Conservation (phyloP, 1,140 invertebrate genomes). For the Condylostylus longicornis region DNA sequence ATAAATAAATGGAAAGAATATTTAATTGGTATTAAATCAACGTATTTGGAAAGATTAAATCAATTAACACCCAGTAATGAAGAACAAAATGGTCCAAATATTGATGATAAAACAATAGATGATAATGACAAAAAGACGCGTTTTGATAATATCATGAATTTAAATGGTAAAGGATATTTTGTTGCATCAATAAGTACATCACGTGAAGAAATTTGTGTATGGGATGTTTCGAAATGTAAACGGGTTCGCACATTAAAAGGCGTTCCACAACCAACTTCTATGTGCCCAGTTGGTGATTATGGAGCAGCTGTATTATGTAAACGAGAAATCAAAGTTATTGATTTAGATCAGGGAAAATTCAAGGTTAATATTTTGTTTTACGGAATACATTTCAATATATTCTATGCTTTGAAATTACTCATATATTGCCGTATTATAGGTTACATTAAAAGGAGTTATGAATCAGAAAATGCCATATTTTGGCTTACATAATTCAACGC, state of each 20-base stretch:
- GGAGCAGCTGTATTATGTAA: slow-evolving; percentile 65
- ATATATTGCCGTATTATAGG: too few species aligned
- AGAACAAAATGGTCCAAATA: slow-evolving; percentile 1
- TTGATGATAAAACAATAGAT: slow-evolving; percentile 9
- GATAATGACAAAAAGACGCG: slow-evolving; percentile 12
- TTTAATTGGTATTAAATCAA: slow-evolving; percentile 23
- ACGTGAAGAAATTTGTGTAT: slow-evolving; percentile 61
- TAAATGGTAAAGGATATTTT: slow-evolving; percentile 36
- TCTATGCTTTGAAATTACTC: background rate
- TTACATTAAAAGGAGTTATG: slow-evolving; percentile 68
- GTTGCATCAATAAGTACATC: slow-evolving; percentile 57
- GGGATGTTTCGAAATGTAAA: slow-evolving; percentile 50
- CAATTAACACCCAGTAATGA: slow-evolving; percentile 14
- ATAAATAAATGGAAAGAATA: slow-evolving; percentile 23
- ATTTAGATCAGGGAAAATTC: slow-evolving; percentile 52
- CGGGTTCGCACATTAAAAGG: slow-evolving; percentile 50
- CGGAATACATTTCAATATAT: background rate
- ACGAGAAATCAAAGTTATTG: slow-evolving; percentile 61
- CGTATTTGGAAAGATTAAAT: slow-evolving; percentile 28
- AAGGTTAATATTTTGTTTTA: slow-evolving; percentile 22
- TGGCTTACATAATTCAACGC: slow-evolving; percentile 61
- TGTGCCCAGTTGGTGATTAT: slow-evolving; percentile 54
- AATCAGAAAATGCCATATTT: slow-evolving; percentile 85
- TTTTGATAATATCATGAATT: slow-evolving; percentile 26
- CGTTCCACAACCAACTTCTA: slow-evolving; percentile 49